Evolutionary conservation across 2,113 vertebrate species (phyloP).

Genomic region (Gadus chalcogrammus): DNA sequence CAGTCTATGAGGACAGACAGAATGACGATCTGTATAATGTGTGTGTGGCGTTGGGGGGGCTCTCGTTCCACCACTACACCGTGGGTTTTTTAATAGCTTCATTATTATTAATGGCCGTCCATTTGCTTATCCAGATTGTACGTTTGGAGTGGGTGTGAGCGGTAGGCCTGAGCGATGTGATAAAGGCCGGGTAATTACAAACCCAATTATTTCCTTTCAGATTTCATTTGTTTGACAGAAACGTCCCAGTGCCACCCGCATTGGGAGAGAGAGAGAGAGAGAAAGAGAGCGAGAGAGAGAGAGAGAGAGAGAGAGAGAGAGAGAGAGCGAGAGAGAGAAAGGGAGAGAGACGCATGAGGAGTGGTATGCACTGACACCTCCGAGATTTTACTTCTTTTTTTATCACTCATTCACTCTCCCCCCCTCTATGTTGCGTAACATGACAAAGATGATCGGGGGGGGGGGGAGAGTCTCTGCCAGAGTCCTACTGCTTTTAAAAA

Average conservation of each 20-base stretch:
- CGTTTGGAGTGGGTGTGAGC: slow-evolving; percentile 54
- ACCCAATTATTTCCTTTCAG: slow-evolving; percentile 82
- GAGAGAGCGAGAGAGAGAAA: neutral
- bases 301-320: neutral
- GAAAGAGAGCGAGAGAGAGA: neutral
- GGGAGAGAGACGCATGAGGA: neutral
- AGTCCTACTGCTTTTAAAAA: too few relatives aligned
- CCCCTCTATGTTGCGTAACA: too few relatives aligned
- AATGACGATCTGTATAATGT: slow-evolving; percentile 58
- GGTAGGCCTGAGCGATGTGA: slow-evolving; percentile 62
- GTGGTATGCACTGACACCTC: too few relatives aligned
- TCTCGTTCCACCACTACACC: slow-evolving; percentile 73
- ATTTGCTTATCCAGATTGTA: slow-evolving; percentile 74
- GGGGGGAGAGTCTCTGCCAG: too few relatives aligned
- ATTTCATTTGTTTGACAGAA: slow-evolving; percentile 69
- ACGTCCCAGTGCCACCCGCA: slow-evolving; percentile 30
- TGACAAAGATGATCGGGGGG: too few relatives aligned
- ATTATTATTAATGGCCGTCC: slow-evolving; percentile 86
- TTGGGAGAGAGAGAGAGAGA: neutral
- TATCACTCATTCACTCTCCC: too few relatives aligned
- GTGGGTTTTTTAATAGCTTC: slow-evolving; percentile 81
- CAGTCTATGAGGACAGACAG: slow-evolving; percentile 69
- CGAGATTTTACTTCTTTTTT: too few relatives aligned
- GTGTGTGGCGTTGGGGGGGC: neutral
- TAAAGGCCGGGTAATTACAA: slow-evolving; percentile 82